These are phyloP conservation scores for Acanthacorydalis orientalis DNA, from an alignment of 2,888 invertebrate genomes.

Conservation along the genomic window DNA sequence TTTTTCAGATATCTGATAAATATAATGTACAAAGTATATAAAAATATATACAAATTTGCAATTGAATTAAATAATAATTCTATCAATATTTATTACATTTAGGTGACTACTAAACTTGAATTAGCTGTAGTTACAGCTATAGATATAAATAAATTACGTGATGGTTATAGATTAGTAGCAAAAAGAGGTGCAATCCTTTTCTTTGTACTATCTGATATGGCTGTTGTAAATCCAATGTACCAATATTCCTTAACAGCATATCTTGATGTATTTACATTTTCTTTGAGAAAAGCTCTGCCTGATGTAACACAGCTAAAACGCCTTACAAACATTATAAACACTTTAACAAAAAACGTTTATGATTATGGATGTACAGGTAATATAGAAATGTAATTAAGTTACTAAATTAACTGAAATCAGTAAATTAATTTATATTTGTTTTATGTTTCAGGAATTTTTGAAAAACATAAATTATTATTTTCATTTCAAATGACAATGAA, in stretches of 20 bases:
- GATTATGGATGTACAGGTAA: constrained; percentile 75
- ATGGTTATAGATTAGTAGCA: constrained; percentile 74
- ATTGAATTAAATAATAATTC: too few species aligned
- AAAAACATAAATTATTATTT: constrained; percentile 75
- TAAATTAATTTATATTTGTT: neutral
- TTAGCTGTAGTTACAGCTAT: constrained; percentile 57
- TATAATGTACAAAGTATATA: too few species aligned
- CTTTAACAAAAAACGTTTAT: constrained; percentile 74
- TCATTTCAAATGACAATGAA: constrained; percentile 84
- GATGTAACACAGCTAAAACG: constrained; percentile 60
- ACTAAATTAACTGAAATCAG: too few species aligned
- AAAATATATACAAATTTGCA: too few species aligned
- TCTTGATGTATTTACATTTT: constrained; percentile 66
- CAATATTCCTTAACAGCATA: constrained; percentile 80
- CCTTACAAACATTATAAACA: constrained; percentile 65
- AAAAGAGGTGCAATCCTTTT: constrained; percentile 77
- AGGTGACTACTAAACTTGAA: constrained; percentile 58
- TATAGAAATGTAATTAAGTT: constrained; percentile 3
- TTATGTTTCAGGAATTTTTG: constrained; percentile 55
- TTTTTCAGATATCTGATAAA: neutral
- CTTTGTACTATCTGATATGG: constrained; percentile 82
- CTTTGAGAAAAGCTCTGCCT: constrained; percentile 66
- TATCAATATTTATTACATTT: neutral
- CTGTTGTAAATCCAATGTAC: constrained; percentile 78
- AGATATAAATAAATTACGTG: constrained; percentile 69